Evolutionary conservation across 2,888 invertebrate species (phyloP).

Genomic region (Sesamia inferens): DNA sequence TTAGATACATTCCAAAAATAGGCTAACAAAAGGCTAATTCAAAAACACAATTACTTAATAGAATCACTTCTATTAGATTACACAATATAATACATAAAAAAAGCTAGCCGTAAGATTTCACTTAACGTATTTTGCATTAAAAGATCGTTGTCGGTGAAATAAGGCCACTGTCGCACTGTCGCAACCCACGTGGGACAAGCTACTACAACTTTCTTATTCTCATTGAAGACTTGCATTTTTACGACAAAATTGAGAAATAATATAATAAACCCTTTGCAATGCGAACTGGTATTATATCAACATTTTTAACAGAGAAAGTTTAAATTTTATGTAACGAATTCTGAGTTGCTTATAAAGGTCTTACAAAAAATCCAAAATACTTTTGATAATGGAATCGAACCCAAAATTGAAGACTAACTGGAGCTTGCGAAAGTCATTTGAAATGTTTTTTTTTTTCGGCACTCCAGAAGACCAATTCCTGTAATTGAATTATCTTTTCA

Average conservation of each 20-base stretch:
- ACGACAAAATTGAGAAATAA: conserved; percentile 30
- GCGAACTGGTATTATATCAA: not conserved
- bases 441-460: not conserved
- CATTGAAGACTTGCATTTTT: conserved; percentile 51
- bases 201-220: conserved; percentile 57
- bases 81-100: conserved; percentile 18
- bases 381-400: not conserved
- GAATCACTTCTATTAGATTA: not conserved
- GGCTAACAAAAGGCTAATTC: not conserved
- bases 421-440: not conserved
- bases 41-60: not conserved
- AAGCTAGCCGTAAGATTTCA: conserved; percentile 20
- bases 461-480: not conserved
- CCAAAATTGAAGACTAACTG: not conserved
- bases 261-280: not conserved
- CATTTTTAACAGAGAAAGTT: not conserved
- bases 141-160: conserved; percentile 44
- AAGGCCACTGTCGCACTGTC: conserved; percentile 57
- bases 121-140: conserved; percentile 12
- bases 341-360: not conserved
- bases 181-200: conserved; percentile 54
- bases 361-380: not conserved
- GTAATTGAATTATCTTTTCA: no score
- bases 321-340: not conserved
- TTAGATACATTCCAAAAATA: not conserved